Evolutionary conservation across 2,888 invertebrate species (phyloP), one percentile per base, ranked within the genome.

Genomic region (Fissipunctia ypsillon): DNA sequence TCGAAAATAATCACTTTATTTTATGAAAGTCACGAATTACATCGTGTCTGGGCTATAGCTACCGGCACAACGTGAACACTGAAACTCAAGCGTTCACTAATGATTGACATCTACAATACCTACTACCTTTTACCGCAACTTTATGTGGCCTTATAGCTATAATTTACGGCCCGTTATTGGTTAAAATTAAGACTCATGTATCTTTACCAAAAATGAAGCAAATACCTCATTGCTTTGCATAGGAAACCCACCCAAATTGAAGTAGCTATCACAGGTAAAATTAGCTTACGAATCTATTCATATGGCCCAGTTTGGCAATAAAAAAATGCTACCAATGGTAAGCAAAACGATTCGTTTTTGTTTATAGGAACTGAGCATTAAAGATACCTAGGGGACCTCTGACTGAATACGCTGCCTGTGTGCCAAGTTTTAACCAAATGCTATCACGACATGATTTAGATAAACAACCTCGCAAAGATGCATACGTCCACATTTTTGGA

Each of bases 41-140:
- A 2, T 68, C 77, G 64, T 70, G 64, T 22, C n/a, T 64, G 69
- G 12, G 19, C 69, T 45, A 75, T 75, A 78, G 78, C 81, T 81
- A 60, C 63, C 61, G 78, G 81, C 81, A 25, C 6, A 81, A 67
- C 81, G 81, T 81, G 81, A 78, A 35, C 41, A 70, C 38, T 52
- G 28, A 28, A 66, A 69, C 41, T 31, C 25, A 25, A 38, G 48
- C 56, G 14, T 35, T 65, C 41, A 45, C 41, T 45, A 28, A 48
- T 80, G 56, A 80, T 56, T 68, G 73, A 70, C 77, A 70, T 50
- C 43, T 59, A 31, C 16, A 28, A 41, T 65, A 50, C 22, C 16
- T 35, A 22, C 10, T 22, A 71, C 52, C 54, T 41, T 56, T 19
- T 12, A 28, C 59, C 22, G 22, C 12, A 28, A 16, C n/a, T 60